Evolutionary conservation across 2,113 vertebrate genomes (phyloP).

Genomic region (Craseonycteris thonglongyai): DNA sequence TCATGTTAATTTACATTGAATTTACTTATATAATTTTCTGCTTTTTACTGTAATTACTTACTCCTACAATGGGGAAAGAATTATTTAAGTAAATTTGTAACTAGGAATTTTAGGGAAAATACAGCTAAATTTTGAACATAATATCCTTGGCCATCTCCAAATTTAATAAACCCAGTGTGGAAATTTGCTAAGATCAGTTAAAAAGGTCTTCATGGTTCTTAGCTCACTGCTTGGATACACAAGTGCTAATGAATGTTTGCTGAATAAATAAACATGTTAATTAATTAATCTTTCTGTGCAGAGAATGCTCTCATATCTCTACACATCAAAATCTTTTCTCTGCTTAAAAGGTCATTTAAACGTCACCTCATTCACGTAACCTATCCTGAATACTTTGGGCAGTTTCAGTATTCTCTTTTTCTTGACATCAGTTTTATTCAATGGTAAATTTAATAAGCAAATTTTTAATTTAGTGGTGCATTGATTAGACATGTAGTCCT

Average conservation of each 20-base stretch:
- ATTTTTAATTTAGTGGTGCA: background rate
- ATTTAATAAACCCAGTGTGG: background rate
- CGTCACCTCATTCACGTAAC: background rate
- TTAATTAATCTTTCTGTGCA: background rate
- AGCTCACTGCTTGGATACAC: background rate
- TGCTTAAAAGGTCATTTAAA: background rate
- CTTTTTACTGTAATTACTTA: background rate
- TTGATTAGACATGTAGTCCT: background rate
- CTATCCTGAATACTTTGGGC: background rate
- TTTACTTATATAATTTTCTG: background rate
- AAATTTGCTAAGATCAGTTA: background rate
- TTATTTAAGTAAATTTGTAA: background rate
- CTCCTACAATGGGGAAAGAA: background rate
- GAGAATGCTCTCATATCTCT: background rate
- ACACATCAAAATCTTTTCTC: background rate
- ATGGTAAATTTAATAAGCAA: background rate
- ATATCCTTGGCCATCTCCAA: background rate
- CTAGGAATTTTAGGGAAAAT: background rate
- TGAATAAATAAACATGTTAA: background rate
- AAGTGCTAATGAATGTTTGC: background rate
- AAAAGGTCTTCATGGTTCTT: background rate
- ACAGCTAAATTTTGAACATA: background rate
- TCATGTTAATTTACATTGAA: background rate
- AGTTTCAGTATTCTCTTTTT: background rate
- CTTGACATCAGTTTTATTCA: background rate